Percentiles rank a stretch among this genome's conserved stretches.
Conservation (phyloP, 92 coral and sea anemone species). For the Porites evermanni region DNA sequence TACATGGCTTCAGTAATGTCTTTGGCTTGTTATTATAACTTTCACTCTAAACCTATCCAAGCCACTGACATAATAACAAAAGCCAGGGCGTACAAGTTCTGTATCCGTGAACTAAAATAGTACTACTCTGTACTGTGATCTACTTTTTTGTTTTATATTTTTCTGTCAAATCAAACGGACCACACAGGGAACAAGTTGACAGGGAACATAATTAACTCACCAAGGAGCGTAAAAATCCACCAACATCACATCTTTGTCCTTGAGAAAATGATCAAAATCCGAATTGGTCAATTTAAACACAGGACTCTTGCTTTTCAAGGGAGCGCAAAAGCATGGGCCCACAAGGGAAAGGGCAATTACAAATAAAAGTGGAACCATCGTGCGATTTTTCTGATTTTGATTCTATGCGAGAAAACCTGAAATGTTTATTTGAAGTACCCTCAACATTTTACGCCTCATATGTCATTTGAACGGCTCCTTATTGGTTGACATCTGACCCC, state of each 20-base stretch:
- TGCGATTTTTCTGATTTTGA: neutral
- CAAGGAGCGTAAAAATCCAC: constrained; percentile 95
- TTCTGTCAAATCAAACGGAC: neutral
- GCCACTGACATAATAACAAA: neutral
- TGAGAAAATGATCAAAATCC: constrained; percentile 75
- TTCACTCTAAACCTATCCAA: neutral
- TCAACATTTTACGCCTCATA: constrained; percentile 36
- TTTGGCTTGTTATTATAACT: neutral
- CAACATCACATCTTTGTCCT: constrained; percentile 83
- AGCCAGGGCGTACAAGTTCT: neutral
- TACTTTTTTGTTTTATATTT: neutral
- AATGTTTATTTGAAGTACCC: constrained; percentile 23
- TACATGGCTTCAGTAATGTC: neutral
- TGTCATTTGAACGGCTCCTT: constrained; percentile 27
- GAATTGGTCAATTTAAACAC: constrained; percentile 80
- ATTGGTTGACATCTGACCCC: constrained; percentile 18
- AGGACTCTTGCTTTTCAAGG: constrained; percentile 47
- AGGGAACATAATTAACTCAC: constrained; percentile 44
- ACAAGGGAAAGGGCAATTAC: constrained; percentile 38
- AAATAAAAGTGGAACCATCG: constrained; percentile 31
- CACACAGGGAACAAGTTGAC: neutral
- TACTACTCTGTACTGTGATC: neutral
- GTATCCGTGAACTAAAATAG: neutral
- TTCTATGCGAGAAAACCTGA: neutral
- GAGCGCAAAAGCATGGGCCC: constrained; percentile 55